phyloP scores from a whole-genome alignment of 1,140 invertebrate genomes.

The Pseudomyrmex dendroicus region DNA sequence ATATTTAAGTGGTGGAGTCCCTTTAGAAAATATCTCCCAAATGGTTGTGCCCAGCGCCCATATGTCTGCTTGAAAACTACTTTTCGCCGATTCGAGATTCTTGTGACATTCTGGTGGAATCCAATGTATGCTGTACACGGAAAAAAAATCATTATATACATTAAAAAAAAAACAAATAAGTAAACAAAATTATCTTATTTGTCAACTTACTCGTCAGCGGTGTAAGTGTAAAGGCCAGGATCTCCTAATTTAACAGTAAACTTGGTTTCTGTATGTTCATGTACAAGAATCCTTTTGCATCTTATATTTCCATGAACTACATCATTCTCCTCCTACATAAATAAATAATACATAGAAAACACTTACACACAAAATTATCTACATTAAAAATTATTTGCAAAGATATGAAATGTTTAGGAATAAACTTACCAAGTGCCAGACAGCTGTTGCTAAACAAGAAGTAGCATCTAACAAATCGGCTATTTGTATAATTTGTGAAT shows the following conservation, averaged over 20 bases:
- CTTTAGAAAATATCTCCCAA: constrained; percentile 95
- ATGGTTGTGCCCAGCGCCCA: constrained; percentile 96
- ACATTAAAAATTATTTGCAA: background rate
- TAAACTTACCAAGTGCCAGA: constrained; percentile 90
- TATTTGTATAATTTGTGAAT: constrained; percentile 86
- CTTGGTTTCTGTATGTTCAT: constrained; percentile 87
- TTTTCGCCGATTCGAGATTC: constrained; percentile 88
- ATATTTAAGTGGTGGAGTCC: constrained; percentile 82
- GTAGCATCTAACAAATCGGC: constrained; percentile 92
- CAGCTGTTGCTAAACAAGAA: constrained; percentile 90
- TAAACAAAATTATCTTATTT: background rate
- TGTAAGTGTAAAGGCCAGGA: constrained; percentile 88
- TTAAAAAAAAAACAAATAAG: constrained; percentile 14
- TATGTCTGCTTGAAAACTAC: constrained; percentile 90
- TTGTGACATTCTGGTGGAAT: constrained; percentile 92
- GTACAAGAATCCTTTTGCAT: constrained; percentile 92
- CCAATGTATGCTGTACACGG: constrained; percentile 90
- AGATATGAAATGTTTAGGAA: background rate
- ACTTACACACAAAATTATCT: no score
- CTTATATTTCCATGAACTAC: constrained; percentile 94
- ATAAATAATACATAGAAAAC: no score
- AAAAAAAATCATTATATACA: constrained; percentile 3
- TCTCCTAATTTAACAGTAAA: constrained; percentile 93
- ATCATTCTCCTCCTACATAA: constrained; percentile 89
- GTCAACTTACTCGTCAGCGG: constrained; percentile 87